Base-by-base conservation (phyloP, 1,140 invertebrate species). In the Goniozus legneri region DNA sequence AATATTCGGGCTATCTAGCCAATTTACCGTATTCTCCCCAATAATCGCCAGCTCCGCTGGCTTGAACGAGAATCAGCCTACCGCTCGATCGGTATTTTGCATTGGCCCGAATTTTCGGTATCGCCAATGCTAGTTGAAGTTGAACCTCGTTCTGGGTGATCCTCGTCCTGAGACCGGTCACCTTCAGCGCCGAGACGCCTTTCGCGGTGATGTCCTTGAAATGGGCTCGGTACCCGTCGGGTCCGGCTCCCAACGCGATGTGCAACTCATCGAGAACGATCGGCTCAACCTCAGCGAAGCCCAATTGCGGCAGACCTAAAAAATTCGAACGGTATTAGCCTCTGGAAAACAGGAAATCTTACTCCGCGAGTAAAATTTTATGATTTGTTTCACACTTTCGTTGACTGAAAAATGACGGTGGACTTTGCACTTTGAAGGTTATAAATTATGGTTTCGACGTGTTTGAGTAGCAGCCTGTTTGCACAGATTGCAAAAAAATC, bases 21-120 rank as follows among this genome's bases (percentile, higher is more conserved):
- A n/a, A 57, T 67, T 69, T 65, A 90, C 88, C 85, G 64, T 91
- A 91, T 77, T 89, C 86, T 24, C 88, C 88, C 88, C 88, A 91
- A 67, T 90, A 91, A 66, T 91, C 87, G 2, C 88, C 88, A 42
- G 85, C 85, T 3, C 88, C 88, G 8, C 85, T 86, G 12, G 88
- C 88, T 56, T 87, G 82, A 0, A 91, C 84, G 38, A 90, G 75
- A 53, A 91, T 82, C 21, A 91, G 74, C 3, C 87, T 81, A 20
- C 88, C 88, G 32, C 83, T 87, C 6, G 87, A 90, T 47, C 84
- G 80, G 70, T 90, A 91, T 47, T 84, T 81, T 0, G 87, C 87
- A 50, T 77, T 80, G 2, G 84, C 87, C 53, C 81, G 80, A 58
- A 91, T 90, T 65, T 82, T 84, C 8, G 88, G 87, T 51, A 90